phyloP scores from a whole-genome alignment of 2,888 invertebrate species.

The Escarpia spicata region DNA sequence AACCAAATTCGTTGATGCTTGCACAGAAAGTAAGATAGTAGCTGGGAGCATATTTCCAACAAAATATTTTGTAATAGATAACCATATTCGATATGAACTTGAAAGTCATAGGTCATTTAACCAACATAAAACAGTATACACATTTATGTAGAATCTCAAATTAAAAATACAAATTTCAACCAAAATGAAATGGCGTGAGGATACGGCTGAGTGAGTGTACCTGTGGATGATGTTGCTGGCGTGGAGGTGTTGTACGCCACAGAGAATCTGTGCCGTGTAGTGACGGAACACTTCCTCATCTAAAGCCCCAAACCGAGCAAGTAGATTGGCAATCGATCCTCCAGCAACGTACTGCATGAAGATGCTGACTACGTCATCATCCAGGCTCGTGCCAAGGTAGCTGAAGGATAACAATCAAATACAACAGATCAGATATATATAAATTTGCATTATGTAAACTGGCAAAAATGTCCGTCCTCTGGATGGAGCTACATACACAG shows the following conservation, averaged over 20 bases:
- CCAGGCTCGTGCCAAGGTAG: conserved; percentile 64
- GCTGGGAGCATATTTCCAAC: too few relatives aligned
- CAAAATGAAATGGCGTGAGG: too few relatives aligned
- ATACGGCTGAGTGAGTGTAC: conserved; percentile 39
- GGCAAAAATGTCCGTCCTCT: too few relatives aligned
- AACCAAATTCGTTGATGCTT: too few relatives aligned
- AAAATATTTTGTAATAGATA: too few relatives aligned
- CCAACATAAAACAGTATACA: too few relatives aligned
- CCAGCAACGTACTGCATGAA: conserved; percentile 67
- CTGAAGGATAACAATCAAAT: conserved; percentile 44
- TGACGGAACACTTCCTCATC: conserved; percentile 63
- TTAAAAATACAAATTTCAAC: too few relatives aligned
- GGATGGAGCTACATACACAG: too few relatives aligned
- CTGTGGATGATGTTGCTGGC: conserved; percentile 65
- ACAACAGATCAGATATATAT: background rate
- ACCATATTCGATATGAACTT: too few relatives aligned
- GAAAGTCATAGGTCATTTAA: too few relatives aligned
- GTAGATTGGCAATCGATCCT: conserved; percentile 63
- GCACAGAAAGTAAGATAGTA: too few relatives aligned
- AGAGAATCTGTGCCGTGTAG: conserved; percentile 65
- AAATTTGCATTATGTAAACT: background rate
- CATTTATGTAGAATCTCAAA: too few relatives aligned
- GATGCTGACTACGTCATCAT: conserved; percentile 62
- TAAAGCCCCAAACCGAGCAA: conserved; percentile 64
- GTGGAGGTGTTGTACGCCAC: conserved; percentile 65